Base-by-base conservation (phyloP, 1,140 invertebrate genomes). In the Heliconius nattereri region DNA sequence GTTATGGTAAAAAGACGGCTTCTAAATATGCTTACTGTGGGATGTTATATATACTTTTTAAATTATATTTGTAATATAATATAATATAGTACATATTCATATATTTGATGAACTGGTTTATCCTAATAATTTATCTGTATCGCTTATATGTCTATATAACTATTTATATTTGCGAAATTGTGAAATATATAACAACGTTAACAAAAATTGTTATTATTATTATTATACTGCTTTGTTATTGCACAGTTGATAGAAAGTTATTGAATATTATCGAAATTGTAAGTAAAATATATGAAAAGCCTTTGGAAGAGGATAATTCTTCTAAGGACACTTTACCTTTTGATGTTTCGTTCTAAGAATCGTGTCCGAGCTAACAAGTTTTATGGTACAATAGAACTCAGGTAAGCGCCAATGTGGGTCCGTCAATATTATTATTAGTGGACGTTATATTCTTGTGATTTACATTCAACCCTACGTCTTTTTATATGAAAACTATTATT, bases 1-100 rank as follows among this genome's bases (percentile, higher is more conserved):
- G 89, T 91, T 89, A 91, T 90, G 88, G 85, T 90, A 89, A 90
- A 89, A 87, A 86, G 84, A 78, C 84, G 85, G 83, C 85, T 81
- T 79, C 37, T 66, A 66, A 66, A 66, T 66, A 66, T 66, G 60
- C 60, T 66, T 16, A 29, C n/a, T 66, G 60, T 66, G 11, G 60
- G 60, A 66, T 29, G 60, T 66, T 29, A 2, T 66, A 8, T 11
- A 66, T 16, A 0, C 0, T 16, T 16, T 29, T 16, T 66, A 29
- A 29, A 66, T 3, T 1, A 16, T 45, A 45, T 45, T 45, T 45
- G 13, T 45, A 45, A 45, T 45, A 45, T 45, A 16, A 45, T 45
- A 45, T 5, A 45, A 16, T 45, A 45, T 45, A 11, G 37, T 40
- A 40, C 3, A 40, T 8, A 13, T 13, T 13, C 13, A 45, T 13